Evolutionary conservation across 2,113 vertebrate genomes (phyloP).

Genomic region (Bagarius yarrelli): DNA sequence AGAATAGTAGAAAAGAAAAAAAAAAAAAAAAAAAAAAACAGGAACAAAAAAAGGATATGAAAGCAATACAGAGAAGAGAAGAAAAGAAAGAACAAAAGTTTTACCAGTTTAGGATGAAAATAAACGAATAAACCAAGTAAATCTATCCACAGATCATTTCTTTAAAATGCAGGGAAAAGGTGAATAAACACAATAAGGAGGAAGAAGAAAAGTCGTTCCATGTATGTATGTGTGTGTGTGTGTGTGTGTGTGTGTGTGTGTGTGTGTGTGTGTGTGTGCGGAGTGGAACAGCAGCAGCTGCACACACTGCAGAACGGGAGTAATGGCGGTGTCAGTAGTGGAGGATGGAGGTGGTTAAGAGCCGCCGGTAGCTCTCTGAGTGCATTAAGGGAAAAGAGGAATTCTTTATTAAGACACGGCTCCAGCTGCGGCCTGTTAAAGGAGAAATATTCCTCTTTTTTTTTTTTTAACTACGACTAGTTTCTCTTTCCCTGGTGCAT

Average conservation of each 20-base stretch:
- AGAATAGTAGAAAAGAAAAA: not conserved
- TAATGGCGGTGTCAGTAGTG: conserved; percentile 23
- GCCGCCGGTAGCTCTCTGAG: conserved; percentile 28
- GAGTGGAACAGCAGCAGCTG: not conserved
- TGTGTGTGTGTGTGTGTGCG: not conserved
- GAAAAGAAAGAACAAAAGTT: conserved; percentile 17
- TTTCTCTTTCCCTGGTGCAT: conserved; percentile 14
- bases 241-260: not conserved
- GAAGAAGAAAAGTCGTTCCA: conserved; percentile 40
- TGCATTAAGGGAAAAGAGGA: conserved; percentile 27
- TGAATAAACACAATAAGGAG: conserved; percentile 54
- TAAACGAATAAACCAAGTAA: conserved; percentile 8
- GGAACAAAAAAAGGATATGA: not conserved
- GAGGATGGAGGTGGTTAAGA: conserved; percentile 35
- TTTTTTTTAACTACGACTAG: not conserved
- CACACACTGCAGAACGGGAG: conserved; percentile 14
- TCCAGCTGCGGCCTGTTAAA: conserved; percentile 24
- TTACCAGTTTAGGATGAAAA: no score
- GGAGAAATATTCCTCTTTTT: conserved; percentile 2
- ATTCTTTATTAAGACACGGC: conserved; percentile 13
- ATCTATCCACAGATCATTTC: conserved; percentile 66
- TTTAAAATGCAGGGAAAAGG: conserved; percentile 57
- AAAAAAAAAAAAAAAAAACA: not conserved
- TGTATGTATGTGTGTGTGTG: not conserved
- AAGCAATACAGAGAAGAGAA: not conserved